Conservation (phyloP, 1,140 invertebrate species). For the Trichonephila clavata region DNA sequence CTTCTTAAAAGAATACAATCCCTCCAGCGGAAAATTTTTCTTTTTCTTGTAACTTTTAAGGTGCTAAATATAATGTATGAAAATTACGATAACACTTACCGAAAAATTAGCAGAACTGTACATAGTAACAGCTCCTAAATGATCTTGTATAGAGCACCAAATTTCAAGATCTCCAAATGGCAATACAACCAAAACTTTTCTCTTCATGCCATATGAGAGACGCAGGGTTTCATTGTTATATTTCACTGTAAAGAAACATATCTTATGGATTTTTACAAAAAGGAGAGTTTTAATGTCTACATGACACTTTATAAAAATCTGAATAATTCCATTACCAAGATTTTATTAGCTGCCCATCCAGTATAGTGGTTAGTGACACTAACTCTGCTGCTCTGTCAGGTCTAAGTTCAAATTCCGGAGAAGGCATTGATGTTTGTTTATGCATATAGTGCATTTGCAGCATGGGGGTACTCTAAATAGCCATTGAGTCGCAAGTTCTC, state of each 20-base stretch:
- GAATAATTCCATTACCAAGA: too few species aligned
- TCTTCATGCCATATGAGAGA: constrained; percentile 70
- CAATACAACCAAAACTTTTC: constrained; percentile 44
- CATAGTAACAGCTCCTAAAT: constrained; percentile 63
- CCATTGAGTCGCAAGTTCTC: too few species aligned
- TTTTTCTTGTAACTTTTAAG: background rate
- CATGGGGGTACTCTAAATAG: too few species aligned
- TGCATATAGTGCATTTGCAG: too few species aligned
- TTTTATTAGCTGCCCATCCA: too few species aligned
- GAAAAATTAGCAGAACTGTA: constrained; percentile 57
- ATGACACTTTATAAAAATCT: too few species aligned
- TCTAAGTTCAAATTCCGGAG: too few species aligned
- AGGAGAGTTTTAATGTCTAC: too few species aligned
- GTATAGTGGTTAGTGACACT: too few species aligned
- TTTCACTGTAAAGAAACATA: constrained; percentile 27
- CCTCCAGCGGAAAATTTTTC: background rate
- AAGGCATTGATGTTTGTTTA: too few species aligned
- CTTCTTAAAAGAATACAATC: background rate
- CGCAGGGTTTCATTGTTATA: constrained; percentile 35
- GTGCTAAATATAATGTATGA: background rate
- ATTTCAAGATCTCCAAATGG: constrained; percentile 65
- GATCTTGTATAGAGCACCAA: constrained; percentile 54
- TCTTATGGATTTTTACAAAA: too few species aligned
- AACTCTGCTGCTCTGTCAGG: too few species aligned
- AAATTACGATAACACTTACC: constrained; percentile 1